Base-by-base conservation (phyloP, 1,140 invertebrate genomes). In the Drosophila paulistorum region DNA sequence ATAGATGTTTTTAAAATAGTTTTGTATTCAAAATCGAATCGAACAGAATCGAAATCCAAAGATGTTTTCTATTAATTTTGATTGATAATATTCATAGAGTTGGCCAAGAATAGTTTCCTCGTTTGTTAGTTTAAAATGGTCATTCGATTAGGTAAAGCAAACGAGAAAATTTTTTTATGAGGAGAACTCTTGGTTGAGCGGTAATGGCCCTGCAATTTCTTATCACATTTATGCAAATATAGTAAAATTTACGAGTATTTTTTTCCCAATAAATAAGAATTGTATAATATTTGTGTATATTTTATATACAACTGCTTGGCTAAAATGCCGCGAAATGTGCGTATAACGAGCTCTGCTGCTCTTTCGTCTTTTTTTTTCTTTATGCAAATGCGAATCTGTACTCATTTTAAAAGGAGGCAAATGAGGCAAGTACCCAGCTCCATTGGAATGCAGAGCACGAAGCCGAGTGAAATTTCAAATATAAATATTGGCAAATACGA, bases 321-420 rank as follows among this genome's bases (percentile, higher is more conserved):
- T 74, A 74, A 82, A 78, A 68, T 82, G 64, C 70, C 64, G 79
- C 66, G 77, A 81, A 81, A 78, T 81, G 71, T 82, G 79, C 79
- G 79, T 82, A 82, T 79, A 82, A 81, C 79, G 74, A 78, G 79
- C 59, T 57, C 66, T 65, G 74, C 70, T 82, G 45, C 45, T 51
- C 45, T 51, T 23, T 17, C 45, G 3, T 2, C 9, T 51, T 51
- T 51, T 11, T 20, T 23, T 51, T 71, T 82, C 74, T 68, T 74
- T 68, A 82, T 82, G 79, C 79, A 82, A 82, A 82, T 82, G 79
- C 74, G 78, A 82, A 82, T 82, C 79, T 71, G 51, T 71, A 61
- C 65, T 68, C 55, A 57, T 59, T 37, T 82, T 74, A 82, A 58
- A 71, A 69, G 70, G 71, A 74, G 66, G 61, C 74, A 82, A 74